Conservation (phyloP, 2,113 vertebrate species). For the Chloroceryle aenea region DNA sequence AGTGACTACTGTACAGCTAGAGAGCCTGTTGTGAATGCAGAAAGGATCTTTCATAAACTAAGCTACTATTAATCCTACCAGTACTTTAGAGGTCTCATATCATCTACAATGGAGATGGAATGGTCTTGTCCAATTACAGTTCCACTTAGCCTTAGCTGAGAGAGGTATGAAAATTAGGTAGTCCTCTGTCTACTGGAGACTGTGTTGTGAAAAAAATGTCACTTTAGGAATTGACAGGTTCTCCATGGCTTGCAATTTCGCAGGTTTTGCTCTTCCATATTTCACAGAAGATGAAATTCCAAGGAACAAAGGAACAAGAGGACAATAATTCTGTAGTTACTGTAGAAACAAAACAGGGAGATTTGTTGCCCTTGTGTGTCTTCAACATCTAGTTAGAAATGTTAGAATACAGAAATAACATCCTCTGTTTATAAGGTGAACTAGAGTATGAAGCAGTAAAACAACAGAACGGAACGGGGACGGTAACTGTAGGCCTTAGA, state of each 20-base stretch:
- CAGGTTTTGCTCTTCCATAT: not conserved
- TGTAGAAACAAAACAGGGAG: not conserved
- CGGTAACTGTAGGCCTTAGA: not conserved
- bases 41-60: not conserved
- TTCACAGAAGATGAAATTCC: not conserved
- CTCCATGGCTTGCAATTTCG: not conserved
- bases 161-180: not conserved
- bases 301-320: not conserved
- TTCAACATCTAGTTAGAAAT: not conserved
- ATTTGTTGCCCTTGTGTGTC: not conserved
- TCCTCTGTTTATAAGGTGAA: not conserved
- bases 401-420: not conserved
- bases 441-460: not conserved
- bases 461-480: not conserved
- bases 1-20: fast-evolving
- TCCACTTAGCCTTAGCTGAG: not conserved
- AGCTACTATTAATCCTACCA: not conserved
- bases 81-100: not conserved
- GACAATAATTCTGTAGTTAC: not conserved
- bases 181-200: not conserved
- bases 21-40: not conserved
- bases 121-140: not conserved
- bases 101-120: not conserved
- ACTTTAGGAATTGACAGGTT: not conserved
- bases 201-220: not conserved